Percentiles rank a stretch among this genome's conserved stretches.
These are phyloP conservation scores for Scolopax rusticola DNA, from an alignment of 2,797 vertebrate genomes.

Conservation along the genomic window DNA sequence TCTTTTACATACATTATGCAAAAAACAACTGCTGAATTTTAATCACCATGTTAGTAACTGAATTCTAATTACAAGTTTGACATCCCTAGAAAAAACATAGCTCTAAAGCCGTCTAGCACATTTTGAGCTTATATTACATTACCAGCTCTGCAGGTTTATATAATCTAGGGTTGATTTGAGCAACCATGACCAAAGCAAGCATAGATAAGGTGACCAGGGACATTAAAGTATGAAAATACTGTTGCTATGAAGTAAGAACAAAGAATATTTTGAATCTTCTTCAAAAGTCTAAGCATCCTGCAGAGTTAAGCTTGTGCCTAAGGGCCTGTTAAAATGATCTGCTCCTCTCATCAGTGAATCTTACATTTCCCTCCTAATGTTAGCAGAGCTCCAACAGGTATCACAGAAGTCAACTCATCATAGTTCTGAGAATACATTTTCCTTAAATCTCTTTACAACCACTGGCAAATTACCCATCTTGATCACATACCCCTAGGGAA, in stretches of 20 bases:
- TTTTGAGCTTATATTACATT: neutral
- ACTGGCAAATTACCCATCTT: neutral
- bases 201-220: neutral
- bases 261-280: neutral
- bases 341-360: neutral
- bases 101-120: neutral
- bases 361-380: neutral
- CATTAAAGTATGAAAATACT: neutral
- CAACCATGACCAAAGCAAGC: neutral
- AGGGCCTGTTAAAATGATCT: neutral
- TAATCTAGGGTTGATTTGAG: neutral
- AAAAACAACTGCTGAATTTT: slow-evolving; percentile 41
- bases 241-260: neutral
- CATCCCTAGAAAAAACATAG: neutral
- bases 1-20: neutral
- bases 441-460: neutral
- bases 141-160: neutral
- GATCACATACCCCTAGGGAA: neutral
- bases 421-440: neutral
- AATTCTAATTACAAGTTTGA: slow-evolving; percentile 10
- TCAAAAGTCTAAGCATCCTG: neutral
- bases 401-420: neutral
- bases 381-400: neutral
- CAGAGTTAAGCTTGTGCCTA: neutral
- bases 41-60: neutral